Conservation (phyloP, 2,888 invertebrate genomes). For the Phania funesta region DNA sequence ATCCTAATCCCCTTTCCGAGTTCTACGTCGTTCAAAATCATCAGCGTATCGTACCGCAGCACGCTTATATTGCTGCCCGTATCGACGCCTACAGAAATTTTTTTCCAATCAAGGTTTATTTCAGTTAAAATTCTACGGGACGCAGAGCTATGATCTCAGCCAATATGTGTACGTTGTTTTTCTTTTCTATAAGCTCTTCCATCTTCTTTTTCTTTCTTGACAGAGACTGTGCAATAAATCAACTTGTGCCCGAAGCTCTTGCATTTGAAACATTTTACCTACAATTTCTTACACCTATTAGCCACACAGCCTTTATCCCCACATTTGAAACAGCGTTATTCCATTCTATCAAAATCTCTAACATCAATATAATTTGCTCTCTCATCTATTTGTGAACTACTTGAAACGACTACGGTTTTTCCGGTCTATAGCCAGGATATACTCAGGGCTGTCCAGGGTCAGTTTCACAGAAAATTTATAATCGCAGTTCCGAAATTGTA, state of each 20-base stretch:
- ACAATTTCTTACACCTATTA: not conserved
- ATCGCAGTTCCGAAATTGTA: too few relatives aligned
- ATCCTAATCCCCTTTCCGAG: not conserved
- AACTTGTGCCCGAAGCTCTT: not conserved
- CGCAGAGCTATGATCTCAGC: not conserved
- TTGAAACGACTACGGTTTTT: too few relatives aligned
- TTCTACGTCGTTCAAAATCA: not conserved
- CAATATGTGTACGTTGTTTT: not conserved
- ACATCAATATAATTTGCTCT: too few relatives aligned
- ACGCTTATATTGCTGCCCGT: too few relatives aligned
- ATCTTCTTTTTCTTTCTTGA: not conserved
- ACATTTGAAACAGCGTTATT: conserved; percentile 11
- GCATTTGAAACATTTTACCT: conserved; percentile 22
- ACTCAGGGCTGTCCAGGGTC: too few relatives aligned
- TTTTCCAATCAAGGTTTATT: not conserved
- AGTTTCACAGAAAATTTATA: too few relatives aligned
- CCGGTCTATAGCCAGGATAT: too few relatives aligned
- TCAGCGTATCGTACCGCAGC: not conserved
- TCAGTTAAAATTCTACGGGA: not conserved
- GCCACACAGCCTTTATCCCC: conserved; percentile 16
- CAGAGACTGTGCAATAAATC: not conserved
- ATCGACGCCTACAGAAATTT: not conserved
- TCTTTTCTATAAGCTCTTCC: not conserved
- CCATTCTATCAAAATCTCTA: too few relatives aligned
- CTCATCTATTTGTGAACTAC: too few relatives aligned